Percentiles rank a stretch among this genome's conserved stretches.
Evolutionary conservation across 2,797 vertebrate genomes (phyloP).

Genomic region (Dromococcyx pavoninus): DNA sequence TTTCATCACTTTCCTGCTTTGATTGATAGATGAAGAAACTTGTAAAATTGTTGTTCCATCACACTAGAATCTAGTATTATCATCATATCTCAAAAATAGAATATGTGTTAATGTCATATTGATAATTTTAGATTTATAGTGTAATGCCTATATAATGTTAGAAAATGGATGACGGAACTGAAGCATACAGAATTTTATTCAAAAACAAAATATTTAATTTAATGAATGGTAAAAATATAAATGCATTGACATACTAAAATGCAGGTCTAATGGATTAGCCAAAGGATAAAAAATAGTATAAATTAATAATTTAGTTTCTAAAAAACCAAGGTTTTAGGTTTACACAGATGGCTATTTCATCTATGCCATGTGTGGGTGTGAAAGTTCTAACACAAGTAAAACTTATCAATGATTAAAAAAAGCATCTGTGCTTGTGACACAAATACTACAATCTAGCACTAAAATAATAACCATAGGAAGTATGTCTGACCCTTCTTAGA

Average conservation of each 20-base stretch:
- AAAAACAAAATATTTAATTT: background rate
- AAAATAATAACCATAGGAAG: background rate
- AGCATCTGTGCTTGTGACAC: background rate
- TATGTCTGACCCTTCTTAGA: background rate
- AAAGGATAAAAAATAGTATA: background rate
- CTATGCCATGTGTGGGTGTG: background rate
- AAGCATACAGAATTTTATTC: background rate
- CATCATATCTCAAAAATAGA: background rate
- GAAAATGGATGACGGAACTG: background rate
- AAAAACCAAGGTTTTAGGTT: background rate
- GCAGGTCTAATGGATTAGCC: background rate
- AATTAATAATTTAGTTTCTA: background rate
- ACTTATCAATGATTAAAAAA: constrained; percentile 10
- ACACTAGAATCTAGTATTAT: background rate
- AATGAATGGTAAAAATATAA: background rate
- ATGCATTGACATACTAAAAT: background rate
- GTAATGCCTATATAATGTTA: background rate
- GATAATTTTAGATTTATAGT: background rate
- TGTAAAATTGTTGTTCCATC: background rate
- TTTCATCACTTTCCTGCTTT: background rate
- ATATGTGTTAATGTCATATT: background rate
- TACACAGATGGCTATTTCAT: background rate
- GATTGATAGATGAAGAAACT: background rate
- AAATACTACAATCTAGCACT: background rate
- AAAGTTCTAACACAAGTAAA: background rate